Evolutionary conservation across 2,797 vertebrate genomes (phyloP).

Genomic region (Arremon aurantiirostris): DNA sequence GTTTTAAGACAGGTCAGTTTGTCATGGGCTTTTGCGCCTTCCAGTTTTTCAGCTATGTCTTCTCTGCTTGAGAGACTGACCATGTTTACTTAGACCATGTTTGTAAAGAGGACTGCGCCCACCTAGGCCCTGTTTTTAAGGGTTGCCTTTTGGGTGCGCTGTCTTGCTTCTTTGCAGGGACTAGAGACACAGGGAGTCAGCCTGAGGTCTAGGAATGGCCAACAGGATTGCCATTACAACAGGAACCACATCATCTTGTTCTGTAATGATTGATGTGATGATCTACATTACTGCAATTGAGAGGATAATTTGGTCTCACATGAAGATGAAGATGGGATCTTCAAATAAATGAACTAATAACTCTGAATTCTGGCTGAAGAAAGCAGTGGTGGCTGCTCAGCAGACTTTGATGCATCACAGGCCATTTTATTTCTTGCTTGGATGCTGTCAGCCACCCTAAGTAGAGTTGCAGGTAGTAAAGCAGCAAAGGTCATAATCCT

Average conservation of each 20-base stretch:
- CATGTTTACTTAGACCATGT: background rate
- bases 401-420: background rate
- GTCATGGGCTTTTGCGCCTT: background rate
- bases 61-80: background rate
- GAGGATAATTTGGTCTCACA: background rate
- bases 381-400: background rate
- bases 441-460: background rate
- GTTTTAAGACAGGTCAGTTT: background rate
- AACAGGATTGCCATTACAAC: background rate
- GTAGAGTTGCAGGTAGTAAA: fast-evolving
- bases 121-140: fast-evolving
- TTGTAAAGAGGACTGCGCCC: background rate
- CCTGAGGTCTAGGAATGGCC: background rate
- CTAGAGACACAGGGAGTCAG: background rate
- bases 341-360: background rate
- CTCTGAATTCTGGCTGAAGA: background rate
- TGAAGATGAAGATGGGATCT: background rate
- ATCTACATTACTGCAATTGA: background rate
- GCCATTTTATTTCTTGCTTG: background rate
- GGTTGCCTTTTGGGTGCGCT: background rate
- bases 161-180: background rate
- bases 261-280: background rate
- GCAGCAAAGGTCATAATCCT: background rate
- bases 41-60: background rate
- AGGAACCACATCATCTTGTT: background rate